These are phyloP conservation scores for Helarctos malayanus DNA, from an alignment of 2,797 vertebrate species.

Conservation along the genomic window DNA sequence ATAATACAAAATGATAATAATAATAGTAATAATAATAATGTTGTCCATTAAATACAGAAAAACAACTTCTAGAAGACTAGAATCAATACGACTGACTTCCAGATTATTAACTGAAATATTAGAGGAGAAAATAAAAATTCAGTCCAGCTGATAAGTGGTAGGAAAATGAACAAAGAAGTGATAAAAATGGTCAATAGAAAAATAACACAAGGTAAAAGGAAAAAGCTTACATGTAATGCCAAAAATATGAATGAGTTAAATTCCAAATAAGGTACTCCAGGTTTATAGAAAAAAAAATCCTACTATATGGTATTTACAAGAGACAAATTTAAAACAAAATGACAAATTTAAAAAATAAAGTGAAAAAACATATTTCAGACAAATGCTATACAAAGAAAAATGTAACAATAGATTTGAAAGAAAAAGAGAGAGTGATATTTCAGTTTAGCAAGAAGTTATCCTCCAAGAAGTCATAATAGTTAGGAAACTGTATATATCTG, in stretches of 20 bases:
- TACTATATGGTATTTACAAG: neutral
- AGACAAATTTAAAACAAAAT: neutral
- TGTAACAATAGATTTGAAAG: neutral
- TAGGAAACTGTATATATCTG: neutral
- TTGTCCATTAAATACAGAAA: neutral
- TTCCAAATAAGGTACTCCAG: neutral
- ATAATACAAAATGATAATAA: neutral
- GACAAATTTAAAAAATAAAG: neutral
- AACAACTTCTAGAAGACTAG: neutral
- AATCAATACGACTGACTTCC: neutral
- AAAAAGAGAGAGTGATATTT: neutral
- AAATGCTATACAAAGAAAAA: neutral
- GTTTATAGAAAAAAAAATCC: neutral
- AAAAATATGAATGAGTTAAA: neutral
- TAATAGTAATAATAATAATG: neutral
- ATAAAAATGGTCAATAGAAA: neutral
- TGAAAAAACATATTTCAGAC: neutral
- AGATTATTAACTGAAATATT: neutral
- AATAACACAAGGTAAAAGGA: neutral
- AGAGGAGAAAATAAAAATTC: slow-evolving; percentile 19
- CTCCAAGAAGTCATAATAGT: neutral
- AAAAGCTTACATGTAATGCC: neutral
- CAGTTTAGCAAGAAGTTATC: neutral
- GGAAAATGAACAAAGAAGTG: neutral
- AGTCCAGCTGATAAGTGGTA: neutral